Evolutionary conservation across 2,113 vertebrate genomes (phyloP).

Genomic region (Tricholaema leucomelas): DNA sequence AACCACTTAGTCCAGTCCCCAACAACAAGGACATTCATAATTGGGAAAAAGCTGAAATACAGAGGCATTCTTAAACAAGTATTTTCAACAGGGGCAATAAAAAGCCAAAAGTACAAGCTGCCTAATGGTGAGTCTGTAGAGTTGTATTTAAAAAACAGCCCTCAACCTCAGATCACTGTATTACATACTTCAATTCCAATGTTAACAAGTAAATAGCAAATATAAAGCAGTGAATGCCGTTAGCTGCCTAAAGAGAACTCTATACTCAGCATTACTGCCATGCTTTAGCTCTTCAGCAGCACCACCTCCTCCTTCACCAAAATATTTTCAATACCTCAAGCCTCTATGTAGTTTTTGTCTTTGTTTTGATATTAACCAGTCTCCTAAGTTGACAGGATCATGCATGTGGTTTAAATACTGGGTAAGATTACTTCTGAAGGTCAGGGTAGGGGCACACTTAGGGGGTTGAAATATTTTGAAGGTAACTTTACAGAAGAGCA

Average conservation of each 20-base stretch:
- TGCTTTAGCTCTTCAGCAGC: neutral
- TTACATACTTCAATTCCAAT: neutral
- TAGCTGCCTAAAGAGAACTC: neutral
- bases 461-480: neutral
- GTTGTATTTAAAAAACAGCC: neutral
- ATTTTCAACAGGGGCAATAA: neutral
- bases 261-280: neutral
- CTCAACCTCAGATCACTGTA: neutral
- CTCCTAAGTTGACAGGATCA: neutral
- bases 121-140: neutral
- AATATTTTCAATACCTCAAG: neutral
- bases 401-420: neutral
- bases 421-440: neutral
- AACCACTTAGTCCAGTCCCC: neutral
- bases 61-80: neutral
- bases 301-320: neutral
- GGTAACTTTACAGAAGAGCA: neutral
- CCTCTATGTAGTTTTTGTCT: neutral
- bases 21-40: neutral
- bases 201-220: neutral
- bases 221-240: accelerated
- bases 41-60: neutral
- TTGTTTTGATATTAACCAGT: neutral
- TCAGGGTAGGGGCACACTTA: neutral
- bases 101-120: neutral